phyloP scores from a whole-genome alignment of 2,888 invertebrate genomes.

The Helicoverpa assulta region DNA sequence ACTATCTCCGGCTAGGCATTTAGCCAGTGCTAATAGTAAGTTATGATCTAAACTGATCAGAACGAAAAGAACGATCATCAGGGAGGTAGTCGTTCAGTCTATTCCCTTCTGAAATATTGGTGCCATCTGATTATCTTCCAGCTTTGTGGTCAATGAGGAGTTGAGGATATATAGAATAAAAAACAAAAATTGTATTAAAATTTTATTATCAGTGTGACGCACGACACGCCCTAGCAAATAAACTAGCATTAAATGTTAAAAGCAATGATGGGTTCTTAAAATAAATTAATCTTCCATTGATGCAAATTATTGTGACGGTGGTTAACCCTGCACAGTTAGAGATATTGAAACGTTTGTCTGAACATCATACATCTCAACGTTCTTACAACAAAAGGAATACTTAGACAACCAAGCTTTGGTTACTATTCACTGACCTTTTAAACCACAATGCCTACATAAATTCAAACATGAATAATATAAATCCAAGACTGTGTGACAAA shows the following conservation, averaged over 20 bases:
- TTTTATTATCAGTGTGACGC: conserved; percentile 75
- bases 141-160: too few species aligned
- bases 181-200: conserved; percentile 71
- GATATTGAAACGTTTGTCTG: conserved; percentile 38
- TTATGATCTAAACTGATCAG: too few species aligned
- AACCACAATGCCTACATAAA: conserved; percentile 34
- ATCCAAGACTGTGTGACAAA: conserved; percentile 28
- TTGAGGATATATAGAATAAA: conserved; percentile 35
- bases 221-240: conserved; percentile 76
- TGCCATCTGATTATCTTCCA: too few species aligned
- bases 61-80: too few species aligned
- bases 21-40: too few species aligned
- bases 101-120: too few species aligned
- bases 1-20: too few species aligned
- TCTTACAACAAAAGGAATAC: conserved; percentile 46
- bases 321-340: conserved; percentile 46
- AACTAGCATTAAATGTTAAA: conserved; percentile 80
- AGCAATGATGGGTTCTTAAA: conserved; percentile 75
- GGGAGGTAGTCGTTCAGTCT: too few species aligned
- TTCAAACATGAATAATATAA: conserved; percentile 21
- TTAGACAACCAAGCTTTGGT: conserved; percentile 51
- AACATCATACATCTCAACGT: conserved; percentile 51
- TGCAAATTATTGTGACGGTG: conserved; percentile 59
- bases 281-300: conserved; percentile 68
- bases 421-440: conserved; percentile 40